Percentiles rank a stretch among this genome's conserved stretches.
Evolutionary conservation across 2,888 invertebrate species (phyloP).

Genomic region (Xestia rhomboidea): DNA sequence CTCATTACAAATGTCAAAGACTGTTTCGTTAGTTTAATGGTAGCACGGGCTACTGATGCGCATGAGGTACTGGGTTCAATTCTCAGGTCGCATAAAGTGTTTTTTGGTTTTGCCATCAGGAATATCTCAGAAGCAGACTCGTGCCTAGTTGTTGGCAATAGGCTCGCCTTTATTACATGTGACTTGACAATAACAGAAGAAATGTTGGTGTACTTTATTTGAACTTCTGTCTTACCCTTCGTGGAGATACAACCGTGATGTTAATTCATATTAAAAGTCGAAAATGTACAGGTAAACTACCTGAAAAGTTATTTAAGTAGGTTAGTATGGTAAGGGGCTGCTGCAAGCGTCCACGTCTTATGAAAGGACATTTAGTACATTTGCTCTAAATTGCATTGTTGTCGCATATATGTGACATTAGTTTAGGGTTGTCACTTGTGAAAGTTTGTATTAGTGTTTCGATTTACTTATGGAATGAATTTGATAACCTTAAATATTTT

Average conservation of each 20-base stretch:
- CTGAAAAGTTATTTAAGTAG: conserved; percentile 2
- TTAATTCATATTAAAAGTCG: neutral
- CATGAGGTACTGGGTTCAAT: neutral
- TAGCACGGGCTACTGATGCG: rapidly evolving
- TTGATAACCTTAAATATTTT: neutral
- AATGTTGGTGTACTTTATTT: neutral
- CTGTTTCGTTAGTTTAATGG: neutral
- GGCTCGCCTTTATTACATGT: neutral
- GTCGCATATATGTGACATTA: conserved; percentile 20
- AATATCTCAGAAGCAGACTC: neutral
- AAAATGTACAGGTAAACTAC: neutral
- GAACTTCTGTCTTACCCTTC: neutral
- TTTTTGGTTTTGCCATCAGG: neutral
- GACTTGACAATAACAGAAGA: neutral
- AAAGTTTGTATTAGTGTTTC: neutral
- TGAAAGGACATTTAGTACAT: conserved; percentile 29
- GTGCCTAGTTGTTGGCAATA: neutral
- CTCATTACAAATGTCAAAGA: neutral
- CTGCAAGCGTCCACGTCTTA: conserved; percentile 6
- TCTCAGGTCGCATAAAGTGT: neutral
- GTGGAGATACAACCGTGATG: neutral
- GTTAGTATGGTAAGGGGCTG: neutral
- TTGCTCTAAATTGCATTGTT: conserved; percentile 41
- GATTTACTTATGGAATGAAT: neutral
- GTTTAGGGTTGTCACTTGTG: conserved; percentile 13